A percentile compares a stretch with the other conserved stretches of the same genome.
Conservation (phyloP, 2,888 invertebrate genomes). For the Drosophila mettleri region DNA sequence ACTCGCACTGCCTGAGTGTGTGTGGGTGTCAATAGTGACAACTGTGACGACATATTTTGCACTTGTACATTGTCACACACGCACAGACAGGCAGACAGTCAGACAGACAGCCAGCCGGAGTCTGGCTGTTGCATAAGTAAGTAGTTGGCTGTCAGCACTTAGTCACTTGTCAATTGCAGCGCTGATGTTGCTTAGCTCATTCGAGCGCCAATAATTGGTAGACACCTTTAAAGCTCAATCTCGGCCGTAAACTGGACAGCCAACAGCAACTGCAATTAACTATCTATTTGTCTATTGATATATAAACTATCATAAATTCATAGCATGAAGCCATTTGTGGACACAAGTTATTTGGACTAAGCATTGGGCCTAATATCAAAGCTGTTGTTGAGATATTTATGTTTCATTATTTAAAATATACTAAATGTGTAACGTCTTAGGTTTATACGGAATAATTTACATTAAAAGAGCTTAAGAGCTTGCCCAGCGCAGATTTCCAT, state of each 20-base stretch:
- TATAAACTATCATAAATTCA: too few species aligned
- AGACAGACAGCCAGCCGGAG: not conserved
- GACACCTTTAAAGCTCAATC: slow-evolving; percentile 58
- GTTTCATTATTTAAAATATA: too few species aligned
- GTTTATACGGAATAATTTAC: too few species aligned
- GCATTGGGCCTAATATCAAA: too few species aligned
- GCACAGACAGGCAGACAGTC: slow-evolving; percentile 14
- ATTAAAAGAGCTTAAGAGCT: too few species aligned
- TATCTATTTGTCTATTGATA: too few species aligned
- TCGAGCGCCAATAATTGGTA: slow-evolving; percentile 59
- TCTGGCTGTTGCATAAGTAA: slow-evolving; percentile 64
- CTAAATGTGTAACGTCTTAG: too few species aligned
- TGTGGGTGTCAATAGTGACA: slow-evolving; percentile 79
- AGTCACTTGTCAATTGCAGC: slow-evolving; percentile 62
- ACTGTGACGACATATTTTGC: slow-evolving; percentile 81
- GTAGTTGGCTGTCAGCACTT: slow-evolving; percentile 64
- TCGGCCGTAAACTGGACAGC: too few species aligned
- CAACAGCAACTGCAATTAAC: not conserved
- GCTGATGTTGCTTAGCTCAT: slow-evolving; percentile 40
- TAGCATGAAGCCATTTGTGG: too few species aligned
- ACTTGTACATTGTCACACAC: slow-evolving; percentile 70
- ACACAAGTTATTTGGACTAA: too few species aligned
- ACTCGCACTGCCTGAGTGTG: slow-evolving; percentile 17
- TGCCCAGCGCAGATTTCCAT: too few species aligned
- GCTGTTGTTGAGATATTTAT: too few species aligned